phyloP scores from a whole-genome alignment of 2,113 vertebrate species.

The Camarhynchus parvulus region DNA sequence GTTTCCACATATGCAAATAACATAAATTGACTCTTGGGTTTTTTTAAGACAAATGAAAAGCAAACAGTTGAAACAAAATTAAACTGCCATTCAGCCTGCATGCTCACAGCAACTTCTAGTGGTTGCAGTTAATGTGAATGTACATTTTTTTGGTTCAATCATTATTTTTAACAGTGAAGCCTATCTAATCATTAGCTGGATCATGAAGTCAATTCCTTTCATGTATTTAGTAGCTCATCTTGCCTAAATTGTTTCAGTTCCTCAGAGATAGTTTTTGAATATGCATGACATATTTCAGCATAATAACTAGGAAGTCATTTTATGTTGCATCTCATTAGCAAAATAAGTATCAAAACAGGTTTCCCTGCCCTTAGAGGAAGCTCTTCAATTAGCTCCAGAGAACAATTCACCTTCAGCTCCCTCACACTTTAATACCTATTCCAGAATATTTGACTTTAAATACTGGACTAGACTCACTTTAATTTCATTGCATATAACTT shows the following conservation, averaged over 20 bases:
- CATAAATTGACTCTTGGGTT: not conserved
- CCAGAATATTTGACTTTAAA: constrained; percentile 20
- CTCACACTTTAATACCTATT: not conserved
- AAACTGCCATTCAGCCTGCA: not conserved
- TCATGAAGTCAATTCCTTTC: constrained; percentile 43
- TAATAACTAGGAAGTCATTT: constrained; percentile 65
- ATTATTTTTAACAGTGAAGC: constrained; percentile 55
- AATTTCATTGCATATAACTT: not conserved
- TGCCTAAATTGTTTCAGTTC: constrained; percentile 63
- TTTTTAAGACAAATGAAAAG: constrained; percentile 5
- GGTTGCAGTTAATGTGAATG: not conserved
- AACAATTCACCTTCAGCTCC: constrained; percentile 50
- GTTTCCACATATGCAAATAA: not conserved
- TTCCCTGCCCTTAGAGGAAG: constrained; percentile 37
- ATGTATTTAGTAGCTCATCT: constrained; percentile 58
- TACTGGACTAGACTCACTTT: not conserved
- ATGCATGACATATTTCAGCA: constrained; percentile 55
- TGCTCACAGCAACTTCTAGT: not conserved
- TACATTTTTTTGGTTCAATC: not conserved
- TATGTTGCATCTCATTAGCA: constrained; percentile 55
- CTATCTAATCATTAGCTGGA: constrained; percentile 53
- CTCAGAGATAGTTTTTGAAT: constrained; percentile 62
- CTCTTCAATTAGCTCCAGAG: constrained; percentile 35
- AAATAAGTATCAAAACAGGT: constrained; percentile 58
- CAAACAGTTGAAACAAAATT: constrained; percentile 15